Evolutionary conservation across 1,140 invertebrate genomes (phyloP), one percentile per base, ranked within the genome.

Genomic region (Hylaeus anthracinus): DNA sequence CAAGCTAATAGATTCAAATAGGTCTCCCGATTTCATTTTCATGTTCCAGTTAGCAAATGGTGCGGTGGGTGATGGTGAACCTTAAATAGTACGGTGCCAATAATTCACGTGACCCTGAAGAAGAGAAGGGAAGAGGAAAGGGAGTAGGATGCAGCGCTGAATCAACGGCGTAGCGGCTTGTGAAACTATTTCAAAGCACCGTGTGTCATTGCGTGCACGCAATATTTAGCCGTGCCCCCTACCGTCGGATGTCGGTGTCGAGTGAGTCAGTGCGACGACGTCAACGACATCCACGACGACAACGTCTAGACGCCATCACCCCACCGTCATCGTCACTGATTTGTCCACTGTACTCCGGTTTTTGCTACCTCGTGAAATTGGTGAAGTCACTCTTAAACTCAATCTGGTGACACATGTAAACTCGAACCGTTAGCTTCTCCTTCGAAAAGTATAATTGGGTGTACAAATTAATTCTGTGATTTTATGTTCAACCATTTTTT

Each of bases 181-280:
- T 89, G 65, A 63, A 90, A 90, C 86, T 89, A 90, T 90, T 90
- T 87, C 85, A 88, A 90, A 90, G 87, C 84, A 83, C 74, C 85
- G 83, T 89, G 88, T 89, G 87, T 90, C 88, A 89, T 88, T 90
- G 86, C 91, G 89, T 84, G 89, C 88, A 89, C 89, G 91, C 88
- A 92, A 92, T 92, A 92, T 90, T 91, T 92, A 91, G 89, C 85
- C 88, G 53, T 85, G 71, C 71, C 76, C 78, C 80, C 77, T 72
- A 74, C 73, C 84, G 72, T 81, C 69, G 72, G 73, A 83, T 69
- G 89, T 88, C 84, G 82, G 84, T 83, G 80, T 82, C 84, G 86
- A 89, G 85, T 91, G 91, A 92, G 89, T 92, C 90, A 91, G 90
- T 89, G 89, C 89, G 77, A 85, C 86, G 88, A 90, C 89, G 82